Base-by-base conservation (phyloP, 2,888 invertebrate genomes). In the Notodonta dromedarius region DNA sequence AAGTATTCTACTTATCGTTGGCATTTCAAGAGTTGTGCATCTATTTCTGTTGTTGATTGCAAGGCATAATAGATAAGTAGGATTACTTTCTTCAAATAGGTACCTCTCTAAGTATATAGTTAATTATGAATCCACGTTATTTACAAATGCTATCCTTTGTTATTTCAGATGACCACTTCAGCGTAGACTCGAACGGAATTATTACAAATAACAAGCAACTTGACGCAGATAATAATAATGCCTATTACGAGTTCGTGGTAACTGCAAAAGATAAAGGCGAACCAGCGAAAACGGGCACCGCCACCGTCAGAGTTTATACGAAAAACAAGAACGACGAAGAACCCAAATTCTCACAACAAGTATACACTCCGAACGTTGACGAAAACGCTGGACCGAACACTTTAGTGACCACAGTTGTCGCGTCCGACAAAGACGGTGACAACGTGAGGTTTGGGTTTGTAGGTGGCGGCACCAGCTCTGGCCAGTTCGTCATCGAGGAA, bases 271-370 rank as follows among this genome's bases (percentile, higher is more conserved):
- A 99, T 84, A 98, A 98, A 89, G 99, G 99, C 6, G 97, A 98
- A 85, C 98, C 98, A 0, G 95, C 98, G 0, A 97, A 97, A 86
- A 98, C 97, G 0, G 98, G 98, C 56, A 97, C 97, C 0, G 98
- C 99, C 0, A 98, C 98, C 0, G 98, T 99, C 14, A 95, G 98
- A 62, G 96, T 99, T 62, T 98, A 98, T 84, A 99, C 99, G n/a
- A 98, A 98, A 82, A 99, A 99, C 83, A 98, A 98, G 89, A 99
- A 99, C 89, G 99, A 99, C 84, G 99, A 99, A 89, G 98, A 98
- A 82, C 99, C 99, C 0, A 98, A 98, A 87, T 98, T 98, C 86
- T 98, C 98, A 0, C 98, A 98, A 81, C 98, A 98, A 94, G 98
- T 98, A 4, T 98, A 98, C 88, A 98, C 98, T 2, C 98, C 98